Evolutionary conservation across 1,140 invertebrate genomes (phyloP).

Genomic region (Chelonus insularis): DNA sequence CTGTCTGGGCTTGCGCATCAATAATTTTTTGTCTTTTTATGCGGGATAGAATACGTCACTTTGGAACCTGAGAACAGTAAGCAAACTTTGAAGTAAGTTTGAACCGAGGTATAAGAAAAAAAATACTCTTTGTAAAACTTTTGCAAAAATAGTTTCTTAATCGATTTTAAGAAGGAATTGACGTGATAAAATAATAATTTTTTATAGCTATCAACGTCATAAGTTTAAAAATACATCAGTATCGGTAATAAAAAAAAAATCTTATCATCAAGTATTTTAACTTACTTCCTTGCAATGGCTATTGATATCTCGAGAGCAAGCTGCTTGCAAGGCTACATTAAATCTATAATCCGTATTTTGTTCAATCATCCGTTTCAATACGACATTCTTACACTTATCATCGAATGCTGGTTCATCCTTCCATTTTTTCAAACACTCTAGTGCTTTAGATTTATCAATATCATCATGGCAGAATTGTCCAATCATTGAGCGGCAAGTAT

Average conservation of each 20-base stretch:
- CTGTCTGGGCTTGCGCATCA: too few relatives aligned
- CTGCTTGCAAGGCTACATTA: constrained; percentile 82
- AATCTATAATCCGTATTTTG: constrained; percentile 91
- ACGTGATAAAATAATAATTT: too few relatives aligned
- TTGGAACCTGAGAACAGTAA: too few relatives aligned
- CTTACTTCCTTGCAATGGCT: constrained; percentile 66
- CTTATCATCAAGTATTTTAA: constrained; percentile 27
- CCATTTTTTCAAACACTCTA: constrained; percentile 76
- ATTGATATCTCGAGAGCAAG: constrained; percentile 74
- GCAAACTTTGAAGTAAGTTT: too few relatives aligned
- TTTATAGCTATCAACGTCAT: too few relatives aligned
- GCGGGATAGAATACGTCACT: too few relatives aligned
- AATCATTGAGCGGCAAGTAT: constrained; percentile 83
- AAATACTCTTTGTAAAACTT: too few relatives aligned
- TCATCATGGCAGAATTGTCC: constrained; percentile 77
- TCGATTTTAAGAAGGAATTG: too few relatives aligned
- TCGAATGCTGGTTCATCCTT: constrained; percentile 84
- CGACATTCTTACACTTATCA: constrained; percentile 80
- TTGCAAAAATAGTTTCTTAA: too few relatives aligned
- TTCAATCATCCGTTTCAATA: constrained; percentile 87
- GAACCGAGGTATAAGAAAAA: too few relatives aligned
- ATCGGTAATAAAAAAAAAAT: constrained; percentile 31
- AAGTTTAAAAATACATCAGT: too few relatives aligned
- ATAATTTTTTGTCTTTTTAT: too few relatives aligned
- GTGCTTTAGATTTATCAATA: constrained; percentile 67